Evolutionary conservation across 2,113 vertebrate species (phyloP).

Genomic region (Campylomormyrus tamandua): DNA sequence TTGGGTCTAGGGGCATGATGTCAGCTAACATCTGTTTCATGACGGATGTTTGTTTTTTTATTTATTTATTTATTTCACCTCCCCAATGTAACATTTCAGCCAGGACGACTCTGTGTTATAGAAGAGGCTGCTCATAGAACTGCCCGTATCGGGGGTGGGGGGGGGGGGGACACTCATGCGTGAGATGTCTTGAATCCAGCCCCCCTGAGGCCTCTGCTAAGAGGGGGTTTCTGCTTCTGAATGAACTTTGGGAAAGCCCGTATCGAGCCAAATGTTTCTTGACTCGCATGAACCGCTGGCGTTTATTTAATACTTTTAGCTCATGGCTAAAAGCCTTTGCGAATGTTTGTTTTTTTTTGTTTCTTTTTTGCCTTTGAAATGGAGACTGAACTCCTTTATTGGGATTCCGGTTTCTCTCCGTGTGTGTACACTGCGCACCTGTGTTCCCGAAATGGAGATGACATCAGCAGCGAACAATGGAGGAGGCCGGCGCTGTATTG

Average conservation of each 20-base stretch:
- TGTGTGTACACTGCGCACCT: neutral
- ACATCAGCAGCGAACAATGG: neutral
- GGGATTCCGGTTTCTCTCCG: neutral
- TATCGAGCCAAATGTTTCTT: neutral
- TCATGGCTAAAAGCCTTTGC: neutral
- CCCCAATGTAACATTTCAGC: neutral
- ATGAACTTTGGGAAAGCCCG: neutral
- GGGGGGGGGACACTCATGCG: neutral
- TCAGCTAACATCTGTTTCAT: neutral
- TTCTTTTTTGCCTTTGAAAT: neutral
- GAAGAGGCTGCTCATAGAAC: neutral
- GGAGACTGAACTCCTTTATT: neutral
- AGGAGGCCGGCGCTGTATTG: neutral
- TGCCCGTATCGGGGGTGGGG: neutral
- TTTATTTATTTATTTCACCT: neutral
- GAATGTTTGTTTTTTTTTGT: neutral
- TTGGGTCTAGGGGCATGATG: neutral
- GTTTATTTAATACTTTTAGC: neutral
- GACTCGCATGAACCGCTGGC: neutral
- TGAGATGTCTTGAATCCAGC: neutral
- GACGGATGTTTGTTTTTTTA: neutral
- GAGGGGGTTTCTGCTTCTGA: neutral
- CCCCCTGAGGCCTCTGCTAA: neutral
- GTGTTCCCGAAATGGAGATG: neutral
- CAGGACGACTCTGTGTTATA: neutral